Percentiles rank a stretch among this genome's conserved stretches.
Evolutionary conservation across 2,888 invertebrate species (phyloP).

Genomic region (Eupeodes luniger): DNA sequence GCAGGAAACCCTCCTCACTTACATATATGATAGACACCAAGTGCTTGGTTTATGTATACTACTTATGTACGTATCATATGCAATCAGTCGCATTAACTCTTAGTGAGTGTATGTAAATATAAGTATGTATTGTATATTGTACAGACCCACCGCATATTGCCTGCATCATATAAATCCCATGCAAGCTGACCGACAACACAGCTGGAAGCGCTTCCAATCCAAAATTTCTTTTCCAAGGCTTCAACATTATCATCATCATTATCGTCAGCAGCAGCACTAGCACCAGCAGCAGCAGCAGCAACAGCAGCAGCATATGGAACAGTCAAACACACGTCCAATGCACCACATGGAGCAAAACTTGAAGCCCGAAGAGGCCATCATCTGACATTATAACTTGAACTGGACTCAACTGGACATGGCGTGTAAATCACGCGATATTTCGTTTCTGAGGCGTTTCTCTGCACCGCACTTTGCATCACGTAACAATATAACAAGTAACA

Average conservation of each 20-base stretch:
- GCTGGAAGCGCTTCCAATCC: slow-evolving; percentile 65
- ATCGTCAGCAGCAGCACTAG: slow-evolving; percentile 40
- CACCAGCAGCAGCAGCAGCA: slow-evolving; percentile 50
- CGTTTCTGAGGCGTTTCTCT: slow-evolving; percentile 68
- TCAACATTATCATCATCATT: slow-evolving; percentile 65
- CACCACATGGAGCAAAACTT: slow-evolving; percentile 58
- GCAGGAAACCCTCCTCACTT: too few relatives aligned
- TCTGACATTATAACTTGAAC: slow-evolving; percentile 61
- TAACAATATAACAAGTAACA: slow-evolving; percentile 56
- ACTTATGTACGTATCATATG: too few relatives aligned
- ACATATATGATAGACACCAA: too few relatives aligned
- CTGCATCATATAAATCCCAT: slow-evolving; percentile 70
- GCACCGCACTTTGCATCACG: slow-evolving; percentile 58
- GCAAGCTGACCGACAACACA: slow-evolving; percentile 61
- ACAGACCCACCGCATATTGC: slow-evolving; percentile 72
- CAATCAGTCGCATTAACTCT: too few relatives aligned
- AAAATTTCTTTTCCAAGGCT: slow-evolving; percentile 64
- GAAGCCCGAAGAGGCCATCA: slow-evolving; percentile 54
- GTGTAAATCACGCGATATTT: slow-evolving; percentile 77
- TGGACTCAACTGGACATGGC: slow-evolving; percentile 53
- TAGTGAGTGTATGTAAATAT: too few relatives aligned
- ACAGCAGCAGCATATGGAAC: slow-evolving; percentile 56
- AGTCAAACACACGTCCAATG: slow-evolving; percentile 58
- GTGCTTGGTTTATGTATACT: too few relatives aligned
- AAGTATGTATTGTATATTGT: too few relatives aligned